Base-by-base conservation (phyloP, 2,113 vertebrate genomes). In the Cryptoleucopteryx plumbea region DNA sequence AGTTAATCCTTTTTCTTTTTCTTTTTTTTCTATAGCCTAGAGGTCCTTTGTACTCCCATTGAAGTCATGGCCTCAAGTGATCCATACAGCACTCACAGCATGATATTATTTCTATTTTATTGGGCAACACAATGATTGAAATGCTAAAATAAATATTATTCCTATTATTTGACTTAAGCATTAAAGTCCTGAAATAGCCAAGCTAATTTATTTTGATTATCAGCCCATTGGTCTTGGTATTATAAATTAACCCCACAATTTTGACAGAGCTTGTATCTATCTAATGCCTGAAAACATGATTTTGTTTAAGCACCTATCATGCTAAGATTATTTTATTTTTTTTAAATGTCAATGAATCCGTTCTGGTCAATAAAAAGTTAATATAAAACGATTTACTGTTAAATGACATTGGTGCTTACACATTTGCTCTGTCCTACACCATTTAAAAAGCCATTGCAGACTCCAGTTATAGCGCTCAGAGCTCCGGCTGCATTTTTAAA, bases 381-480 rank as follows among this genome's bases (percentile, higher is more conserved):
- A 83, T 68, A 88, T 48, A 66, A 82, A 86, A 62, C n/a, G 45
- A 62, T 68, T 94, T 90, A 18, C 20, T 74, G 70, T 45, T 81
- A 90, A 83, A 79, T 73, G 47, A 67, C 71, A 94, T 62, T 58
- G 83, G 68, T 19, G 8, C 23, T 89, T 63, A 74, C 59, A 59
- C 14, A 72, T 90, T 91, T 88, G 48, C 70, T 71, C 61, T 86
- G 68, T 86, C 82, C 88, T 82, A 88, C 9, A 38, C 55, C 65
- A 87, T 88, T 96, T 89, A 96, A 92, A 88, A 96, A 94, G 29
- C 80, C 56, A 94, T 91, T 95, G 88, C 55, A 88, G 47, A 73
- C 56, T 89, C 67, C 75, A 95, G 81, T 40, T 53, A 67, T 12
- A 72, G 26, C 0, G 0, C 72, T 93, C 66, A 73, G 63, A 88